Conservation (phyloP, 1,140 invertebrate species). For the Euwallacea similis region DNA sequence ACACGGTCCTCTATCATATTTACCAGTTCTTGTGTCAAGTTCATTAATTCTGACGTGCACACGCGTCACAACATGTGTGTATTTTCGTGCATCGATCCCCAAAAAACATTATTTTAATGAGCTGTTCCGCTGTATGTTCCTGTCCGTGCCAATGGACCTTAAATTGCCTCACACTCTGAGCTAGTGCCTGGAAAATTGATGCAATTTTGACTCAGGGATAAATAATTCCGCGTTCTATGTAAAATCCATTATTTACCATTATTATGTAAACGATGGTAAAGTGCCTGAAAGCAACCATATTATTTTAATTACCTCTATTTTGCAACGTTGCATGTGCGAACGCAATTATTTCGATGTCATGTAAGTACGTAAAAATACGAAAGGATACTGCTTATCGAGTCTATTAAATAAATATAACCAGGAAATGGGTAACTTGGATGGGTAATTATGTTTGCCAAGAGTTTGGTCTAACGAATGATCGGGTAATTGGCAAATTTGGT, state of each 20-base stretch:
- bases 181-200: too few species aligned
- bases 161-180: too few species aligned
- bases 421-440: constrained; percentile 18
- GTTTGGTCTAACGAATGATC: neutral
- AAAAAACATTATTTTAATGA: constrained; percentile 21
- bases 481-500: neutral
- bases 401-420: constrained; percentile 27
- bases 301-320: constrained; percentile 28
- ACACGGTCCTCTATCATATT: constrained; percentile 45
- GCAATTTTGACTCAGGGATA: too few species aligned
- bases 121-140: constrained; percentile 15
- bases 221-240: too few species aligned
- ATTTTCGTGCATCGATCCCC: constrained; percentile 35
- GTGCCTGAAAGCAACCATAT: constrained; percentile 15
- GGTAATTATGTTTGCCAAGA: constrained; percentile 1
- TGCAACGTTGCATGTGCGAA: constrained; percentile 22
- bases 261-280: constrained; percentile 26
- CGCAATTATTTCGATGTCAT: constrained; percentile 21
- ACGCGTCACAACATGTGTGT: constrained; percentile 49
- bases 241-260: constrained; percentile 1
- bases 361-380: constrained; percentile 16
- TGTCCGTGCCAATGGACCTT: neutral
- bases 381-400: constrained; percentile 28
- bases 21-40: constrained; percentile 48
- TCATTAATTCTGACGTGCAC: constrained; percentile 52